A percentile compares a stretch with the other conserved stretches of the same genome.
Conservation (phyloP, 2,113 vertebrate genomes). For the Lethenteron camtschaticum region DNA sequence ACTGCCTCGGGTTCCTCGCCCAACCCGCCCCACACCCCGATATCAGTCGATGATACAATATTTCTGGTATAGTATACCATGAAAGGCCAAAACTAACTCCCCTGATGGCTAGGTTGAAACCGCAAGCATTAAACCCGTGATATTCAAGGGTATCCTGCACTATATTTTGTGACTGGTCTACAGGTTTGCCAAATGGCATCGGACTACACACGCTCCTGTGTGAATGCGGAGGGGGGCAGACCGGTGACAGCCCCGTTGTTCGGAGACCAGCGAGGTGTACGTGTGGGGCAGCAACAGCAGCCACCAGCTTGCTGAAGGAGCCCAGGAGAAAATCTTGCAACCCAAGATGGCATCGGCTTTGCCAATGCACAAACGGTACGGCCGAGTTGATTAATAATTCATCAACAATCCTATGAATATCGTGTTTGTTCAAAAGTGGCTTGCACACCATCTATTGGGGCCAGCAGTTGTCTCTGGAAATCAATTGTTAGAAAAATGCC, state of each 20-base stretch:
- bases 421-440: neutral
- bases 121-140: neutral
- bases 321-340: slow-evolving; percentile 51
- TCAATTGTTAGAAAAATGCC: too few relatives aligned
- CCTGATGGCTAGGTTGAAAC: neutral
- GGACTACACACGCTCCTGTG: slow-evolving; percentile 65
- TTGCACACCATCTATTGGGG: neutral
- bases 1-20: too few relatives aligned
- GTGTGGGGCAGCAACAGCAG: slow-evolving; percentile 59
- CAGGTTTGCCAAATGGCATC: slow-evolving; percentile 69
- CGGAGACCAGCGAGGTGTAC: slow-evolving; percentile 82
- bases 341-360: slow-evolving; percentile 50
- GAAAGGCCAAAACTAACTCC: too few relatives aligned
- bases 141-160: slow-evolving; percentile 6
- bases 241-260: slow-evolving; percentile 56
- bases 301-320: slow-evolving; percentile 48
- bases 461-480: neutral
- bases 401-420: slow-evolving; percentile 2
- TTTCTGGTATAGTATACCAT: too few relatives aligned
- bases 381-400: slow-evolving; percentile 9
- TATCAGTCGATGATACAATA: too few relatives aligned
- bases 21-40: too few relatives aligned
- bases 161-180: slow-evolving; percentile 10
- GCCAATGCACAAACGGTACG: slow-evolving; percentile 52
- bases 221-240: slow-evolving; percentile 92